Evolutionary conservation across 2,888 invertebrate genomes (phyloP), one percentile per base, ranked within the genome.

Genomic region (Sericinus montela): DNA sequence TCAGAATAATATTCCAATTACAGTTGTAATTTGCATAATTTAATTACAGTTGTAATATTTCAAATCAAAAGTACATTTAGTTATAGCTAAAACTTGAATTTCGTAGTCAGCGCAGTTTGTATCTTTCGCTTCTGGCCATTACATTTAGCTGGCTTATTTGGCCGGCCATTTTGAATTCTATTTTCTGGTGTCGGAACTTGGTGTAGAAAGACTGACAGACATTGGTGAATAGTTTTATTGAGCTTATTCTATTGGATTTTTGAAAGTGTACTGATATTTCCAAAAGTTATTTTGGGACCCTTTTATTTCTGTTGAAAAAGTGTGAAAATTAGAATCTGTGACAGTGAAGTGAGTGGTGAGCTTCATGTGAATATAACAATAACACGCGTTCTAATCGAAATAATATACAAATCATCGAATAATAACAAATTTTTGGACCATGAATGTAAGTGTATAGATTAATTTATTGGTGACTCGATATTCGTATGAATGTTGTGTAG

Each of bases 101-200:
- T 56, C 19, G 25, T 45, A 28, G 41, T 36, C 30, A 23, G 39
- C 42, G 54, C 56, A 59, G 49, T 54, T 16, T 35, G 25, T 30
- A 41, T 48, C 52, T 48, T 53, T 57, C 52, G 49, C 5, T 19
- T 19, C 19, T 19, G 19, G 19, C 51, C 54, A 38, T 38, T 32
- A 52, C 54, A 38, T 38, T 32, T 57, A 51, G 45, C 53, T 52
- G 51, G 52, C 59, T 63, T 63, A 63, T 78, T 75, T 69, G 61
- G 67, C 68, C 84, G 77, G 86, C 86, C 86, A 86, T 86, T 77
- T 86, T 86, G 84, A n/a, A n/a, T n/a, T n/a, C n/a, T 77, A 75
- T 85, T 77, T 86, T 86, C 83, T 77, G 75, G 28, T 23, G 80
- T 77, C 64, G 59, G 19, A 19, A 19, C n/a, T n/a, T 65, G 61